Percentiles rank a stretch among this genome's conserved stretches.
These are phyloP conservation scores for Trogon surrucura DNA, from an alignment of 2,113 vertebrate species.

Conservation along the genomic window DNA sequence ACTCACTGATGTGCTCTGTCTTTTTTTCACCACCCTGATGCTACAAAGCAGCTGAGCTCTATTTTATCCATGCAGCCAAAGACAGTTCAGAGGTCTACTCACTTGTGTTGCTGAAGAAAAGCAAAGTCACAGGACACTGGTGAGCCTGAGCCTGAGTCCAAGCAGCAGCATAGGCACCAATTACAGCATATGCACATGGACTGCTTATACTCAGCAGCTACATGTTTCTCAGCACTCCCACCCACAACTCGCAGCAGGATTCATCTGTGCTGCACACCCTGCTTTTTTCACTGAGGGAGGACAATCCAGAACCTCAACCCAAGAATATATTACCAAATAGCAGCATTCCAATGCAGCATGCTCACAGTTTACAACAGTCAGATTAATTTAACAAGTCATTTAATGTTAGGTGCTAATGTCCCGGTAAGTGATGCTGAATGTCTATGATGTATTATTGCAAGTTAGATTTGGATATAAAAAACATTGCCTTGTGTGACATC, in stretches of 20 bases:
- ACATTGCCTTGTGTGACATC: background rate
- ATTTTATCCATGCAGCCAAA: background rate
- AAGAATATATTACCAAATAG: background rate
- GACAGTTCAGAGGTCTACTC: background rate
- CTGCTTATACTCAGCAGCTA: background rate
- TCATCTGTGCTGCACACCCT: background rate
- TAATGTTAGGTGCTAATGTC: background rate
- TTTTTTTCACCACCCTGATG: background rate
- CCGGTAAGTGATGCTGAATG: background rate
- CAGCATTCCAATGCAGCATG: background rate
- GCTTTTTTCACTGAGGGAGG: background rate
- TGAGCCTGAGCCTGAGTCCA: background rate
- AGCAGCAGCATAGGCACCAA: background rate
- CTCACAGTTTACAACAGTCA: background rate
- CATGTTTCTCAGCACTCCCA: background rate
- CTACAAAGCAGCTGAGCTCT: background rate
- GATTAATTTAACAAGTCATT: background rate
- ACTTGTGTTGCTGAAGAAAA: background rate
- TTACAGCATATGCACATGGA: fast-evolving
- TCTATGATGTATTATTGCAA: background rate
- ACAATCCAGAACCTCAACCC: background rate
- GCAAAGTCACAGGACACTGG: background rate
- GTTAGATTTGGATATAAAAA: background rate
- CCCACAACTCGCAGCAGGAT: background rate
- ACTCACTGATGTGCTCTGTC: fast-evolving